A percentile compares a stretch with the other conserved stretches of the same genome.
phyloP scores from a whole-genome alignment of 2,888 invertebrate species.

The Lacanobia oleracea region DNA sequence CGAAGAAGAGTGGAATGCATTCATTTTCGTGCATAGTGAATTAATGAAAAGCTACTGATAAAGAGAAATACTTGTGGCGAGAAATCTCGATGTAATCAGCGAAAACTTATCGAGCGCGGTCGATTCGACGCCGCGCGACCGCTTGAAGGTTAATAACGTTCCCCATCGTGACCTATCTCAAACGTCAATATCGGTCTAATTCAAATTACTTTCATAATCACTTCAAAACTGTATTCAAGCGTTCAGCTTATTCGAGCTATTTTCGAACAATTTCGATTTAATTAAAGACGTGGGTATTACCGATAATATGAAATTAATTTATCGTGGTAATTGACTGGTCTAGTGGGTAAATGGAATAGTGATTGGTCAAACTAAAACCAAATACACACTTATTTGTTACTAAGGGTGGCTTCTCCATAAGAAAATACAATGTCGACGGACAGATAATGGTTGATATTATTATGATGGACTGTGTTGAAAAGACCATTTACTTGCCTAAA shows the following conservation, averaged over 20 bases:
- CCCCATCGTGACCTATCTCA: slow-evolving; percentile 53
- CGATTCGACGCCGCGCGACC: too few species aligned
- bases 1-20: too few species aligned
- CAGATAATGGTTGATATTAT: not conserved
- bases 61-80: too few species aligned
- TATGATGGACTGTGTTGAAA: too few species aligned
- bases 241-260: slow-evolving; percentile 15
- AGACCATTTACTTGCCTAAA: too few species aligned
- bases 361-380: not conserved
- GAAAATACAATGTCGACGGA: not conserved
- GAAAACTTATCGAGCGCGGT: too few species aligned
- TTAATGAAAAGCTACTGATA: too few species aligned
- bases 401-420: not conserved
- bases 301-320: not conserved
- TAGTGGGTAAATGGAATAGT: not conserved
- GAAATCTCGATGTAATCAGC: too few species aligned
- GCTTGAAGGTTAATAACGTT: too few species aligned
- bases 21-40: too few species aligned
- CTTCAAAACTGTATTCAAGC: slow-evolving; percentile 45
- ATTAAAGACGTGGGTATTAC: slow-evolving; percentile 2
- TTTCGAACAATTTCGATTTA: slow-evolving; percentile 18
- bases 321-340: not conserved
- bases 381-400: not conserved
- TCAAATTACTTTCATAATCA: slow-evolving; percentile 42
- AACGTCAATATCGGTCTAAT: slow-evolving; percentile 50